phyloP scores from a whole-genome alignment of 2,797 vertebrate species.

The Manis pentadactyla region DNA sequence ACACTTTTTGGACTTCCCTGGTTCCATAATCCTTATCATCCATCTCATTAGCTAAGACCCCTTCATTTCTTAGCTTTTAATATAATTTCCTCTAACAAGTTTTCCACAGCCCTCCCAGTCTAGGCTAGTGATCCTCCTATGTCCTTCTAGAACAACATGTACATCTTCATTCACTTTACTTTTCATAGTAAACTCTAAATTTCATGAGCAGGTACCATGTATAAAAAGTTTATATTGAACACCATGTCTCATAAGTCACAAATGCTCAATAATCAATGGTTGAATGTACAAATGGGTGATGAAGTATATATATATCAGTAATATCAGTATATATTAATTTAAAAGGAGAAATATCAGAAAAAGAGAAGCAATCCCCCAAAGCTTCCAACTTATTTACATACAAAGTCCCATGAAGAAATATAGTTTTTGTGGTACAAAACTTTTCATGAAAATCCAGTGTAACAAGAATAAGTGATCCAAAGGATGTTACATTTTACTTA shows the following conservation, averaged over 20 bases:
- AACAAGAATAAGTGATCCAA: constrained; percentile 34
- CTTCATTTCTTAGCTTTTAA: neutral
- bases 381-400: neutral
- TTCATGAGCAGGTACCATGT: neutral
- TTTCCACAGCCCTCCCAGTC: neutral
- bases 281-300: neutral
- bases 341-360: neutral
- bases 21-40: neutral
- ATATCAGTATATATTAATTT: neutral
- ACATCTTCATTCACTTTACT: neutral
- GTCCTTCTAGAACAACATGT: neutral
- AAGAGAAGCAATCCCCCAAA: neutral
- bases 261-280: neutral
- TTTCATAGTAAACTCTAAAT: neutral
- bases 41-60: neutral
- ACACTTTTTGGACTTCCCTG: neutral
- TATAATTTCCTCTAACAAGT: neutral
- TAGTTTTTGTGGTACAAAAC: neutral
- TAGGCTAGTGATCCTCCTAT: neutral
- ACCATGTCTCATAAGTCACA: neutral
- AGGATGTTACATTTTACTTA: constrained; percentile 1
- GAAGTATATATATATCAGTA: rapidly evolving
- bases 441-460: neutral
- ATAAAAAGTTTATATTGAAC: neutral
- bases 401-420: neutral